These are phyloP conservation scores for Meteorus cinctellus DNA, from an alignment of 2,888 invertebrate genomes.

Conservation along the genomic window DNA sequence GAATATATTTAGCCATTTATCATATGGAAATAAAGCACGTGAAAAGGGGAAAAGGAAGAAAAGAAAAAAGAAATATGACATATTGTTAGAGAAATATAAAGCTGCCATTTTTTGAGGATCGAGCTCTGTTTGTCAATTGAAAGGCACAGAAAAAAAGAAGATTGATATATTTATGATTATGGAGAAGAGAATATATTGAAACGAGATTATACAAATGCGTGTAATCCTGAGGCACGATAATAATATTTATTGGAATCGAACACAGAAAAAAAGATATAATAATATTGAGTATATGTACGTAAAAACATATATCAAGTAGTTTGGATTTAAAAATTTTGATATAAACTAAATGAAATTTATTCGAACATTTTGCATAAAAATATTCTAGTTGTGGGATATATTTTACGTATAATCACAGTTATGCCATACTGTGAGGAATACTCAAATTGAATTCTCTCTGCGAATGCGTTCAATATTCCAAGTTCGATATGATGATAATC, in stretches of 20 bases:
- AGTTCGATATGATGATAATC: conserved; percentile 6
- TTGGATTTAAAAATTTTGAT: conserved; percentile 4
- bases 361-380: too few relatives aligned
- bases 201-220: neutral
- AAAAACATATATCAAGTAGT: conserved; percentile 4
- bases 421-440: too few relatives aligned
- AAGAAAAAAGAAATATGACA: neutral
- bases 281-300: neutral
- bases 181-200: conserved; percentile 1
- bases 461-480: neutral
- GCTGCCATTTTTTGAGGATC: neutral
- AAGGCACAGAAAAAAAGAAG: neutral
- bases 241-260: neutral
- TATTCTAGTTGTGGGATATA: too few relatives aligned
- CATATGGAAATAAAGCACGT: neutral
- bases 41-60: neutral
- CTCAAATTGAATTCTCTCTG: too few relatives aligned
- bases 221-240: conserved; percentile 1
- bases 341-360: neutral
- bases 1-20: neutral
- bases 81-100: neutral
- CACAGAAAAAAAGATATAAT: neutral
- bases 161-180: neutral
- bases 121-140: neutral
- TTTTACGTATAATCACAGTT: too few relatives aligned